Evolutionary conservation across 2,888 invertebrate genomes (phyloP), one percentile per base, ranked within the genome.

Genomic region (Andrena dorsata): DNA sequence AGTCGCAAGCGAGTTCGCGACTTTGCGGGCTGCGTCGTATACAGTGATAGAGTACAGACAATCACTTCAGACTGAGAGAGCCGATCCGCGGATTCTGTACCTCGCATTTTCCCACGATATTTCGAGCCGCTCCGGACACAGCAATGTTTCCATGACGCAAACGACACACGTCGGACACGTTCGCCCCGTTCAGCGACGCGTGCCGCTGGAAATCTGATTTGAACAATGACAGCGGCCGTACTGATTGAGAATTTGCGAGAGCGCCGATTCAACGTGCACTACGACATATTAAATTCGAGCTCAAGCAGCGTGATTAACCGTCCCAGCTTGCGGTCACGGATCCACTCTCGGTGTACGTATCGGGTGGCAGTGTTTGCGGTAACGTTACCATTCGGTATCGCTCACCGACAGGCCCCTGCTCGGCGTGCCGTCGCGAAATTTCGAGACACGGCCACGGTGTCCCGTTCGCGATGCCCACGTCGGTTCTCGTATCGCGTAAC

Each of bases 191-290:
- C 65, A 30, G 58, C 80, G 58, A 23, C 32, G 72, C 81, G 80
- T 16, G 53, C 20, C 72, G 53, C 8, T 28, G 64, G 49, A 73
- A 72, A 81, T 80, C 60, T 81, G 74, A 80, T 81, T 81, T 41
- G 32, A 65, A 8, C 16, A 41, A 41, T 41, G 41, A 41, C 41
- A 13, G 41, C 41, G 41, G 16, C 16, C 41, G 13, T 16, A 41
- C 0, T 41, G 16, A 41, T 41, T 16, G 41, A 41, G 13, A 16
- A 41, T 16, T 16, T 5, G 41, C 41, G 13, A 4, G 41, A 41
- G 41, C 41, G 41, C 13, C 41, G 5, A 41, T 41, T 16, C 41
- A 41, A 41, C 41, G 13, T 41, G 41, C 41, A 4, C 16, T 41
- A 16, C 41, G 16, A 41, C 5, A 13, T 64, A 71, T 76, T 26